Base-by-base conservation (phyloP, 2,888 invertebrate species). In the Tipula unca region DNA sequence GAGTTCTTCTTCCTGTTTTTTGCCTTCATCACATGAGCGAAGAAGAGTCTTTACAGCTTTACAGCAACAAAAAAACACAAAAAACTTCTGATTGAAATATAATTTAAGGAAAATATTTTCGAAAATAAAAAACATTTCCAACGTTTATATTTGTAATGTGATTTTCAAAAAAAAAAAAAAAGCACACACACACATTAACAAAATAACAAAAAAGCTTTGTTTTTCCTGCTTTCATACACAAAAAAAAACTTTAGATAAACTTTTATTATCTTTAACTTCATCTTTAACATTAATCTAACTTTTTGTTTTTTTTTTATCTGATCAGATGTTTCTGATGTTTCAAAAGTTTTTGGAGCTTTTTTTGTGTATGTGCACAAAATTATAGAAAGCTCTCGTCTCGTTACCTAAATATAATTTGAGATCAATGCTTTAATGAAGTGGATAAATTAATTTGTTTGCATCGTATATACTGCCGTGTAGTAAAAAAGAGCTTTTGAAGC, bases 31-130 rank as follows among this genome's bases (percentile, higher is more conserved):
- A 6, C 32, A 6, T 32, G 39, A 54, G 17, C 4, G 17, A 54
- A 54, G 48, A 54, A n/a, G 48, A n/a, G 69, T 69, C 25, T 69
- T 69, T 69, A 10, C 10, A 48, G 17, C 48, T 17, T n/a, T 5
- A 48, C 20, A 48, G 6, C 48, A 48, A 48, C 17, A 48, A 17
- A 17, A 48, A 32, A 48, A 48, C 3, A 5, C 5, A 32, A 32
- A 32, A 69, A 69, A 69, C 69, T 69, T 69, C 69, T 69, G 69
- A 69, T 69, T 69, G 69, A 69, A 69, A 69, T 69, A 69, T 69
- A 69, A 20, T 10, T 69, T 69, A 25, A 13, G 25, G 10, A 69
- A 69, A 69, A 69, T 69, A 69, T 69, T 69, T 69, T 13, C 25
- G 10, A 69, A 69, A 54, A 54, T 17, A 54, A 17, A 25, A 69